Evolutionary conservation across 2,797 vertebrate species (phyloP).

Genomic region (Macropodus opercularis): DNA sequence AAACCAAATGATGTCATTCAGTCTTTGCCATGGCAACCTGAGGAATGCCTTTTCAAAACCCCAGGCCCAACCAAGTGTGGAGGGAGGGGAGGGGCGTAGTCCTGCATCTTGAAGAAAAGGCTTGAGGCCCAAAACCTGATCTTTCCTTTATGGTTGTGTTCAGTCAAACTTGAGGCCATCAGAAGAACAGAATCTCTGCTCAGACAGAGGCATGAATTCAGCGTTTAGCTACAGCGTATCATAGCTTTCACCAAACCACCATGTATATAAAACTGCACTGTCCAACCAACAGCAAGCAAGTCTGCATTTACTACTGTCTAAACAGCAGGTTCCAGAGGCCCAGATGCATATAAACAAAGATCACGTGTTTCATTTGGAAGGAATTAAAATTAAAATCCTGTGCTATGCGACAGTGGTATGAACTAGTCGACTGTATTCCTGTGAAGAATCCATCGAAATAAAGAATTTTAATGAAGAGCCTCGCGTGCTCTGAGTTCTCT

Average conservation of each 20-base stretch:
- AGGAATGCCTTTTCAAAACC: slow-evolving; percentile 74
- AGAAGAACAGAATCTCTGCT: slow-evolving; percentile 7
- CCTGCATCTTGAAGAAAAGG: slow-evolving; percentile 47
- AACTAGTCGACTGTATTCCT: background rate
- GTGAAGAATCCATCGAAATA: background rate
- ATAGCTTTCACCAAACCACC: background rate
- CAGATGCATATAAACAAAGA: too few relatives aligned
- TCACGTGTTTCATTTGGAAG: too few relatives aligned
- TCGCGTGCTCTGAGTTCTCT: background rate
- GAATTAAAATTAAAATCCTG: too few relatives aligned
- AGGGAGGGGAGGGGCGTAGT: slow-evolving; percentile 24
- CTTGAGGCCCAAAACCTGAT: slow-evolving; percentile 49
- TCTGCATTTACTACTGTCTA: too few relatives aligned
- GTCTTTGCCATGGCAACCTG: slow-evolving; percentile 77
- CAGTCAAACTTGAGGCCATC: slow-evolving; percentile 38
- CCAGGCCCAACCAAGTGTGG: slow-evolving; percentile 27
- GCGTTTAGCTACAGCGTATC: background rate
- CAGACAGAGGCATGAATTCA: slow-evolving; percentile 9
- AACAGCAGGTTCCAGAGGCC: too few relatives aligned
- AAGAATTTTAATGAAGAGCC: background rate
- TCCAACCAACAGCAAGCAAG: too few relatives aligned
- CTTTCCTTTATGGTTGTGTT: slow-evolving; percentile 28
- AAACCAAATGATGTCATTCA: slow-evolving; percentile 74
- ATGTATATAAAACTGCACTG: too few relatives aligned
- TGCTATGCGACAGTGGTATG: background rate